A percentile compares a stretch with the other conserved stretches of the same genome.
phyloP scores from a whole-genome alignment of 1,140 invertebrate genomes.

The Ostrea edulis region DNA sequence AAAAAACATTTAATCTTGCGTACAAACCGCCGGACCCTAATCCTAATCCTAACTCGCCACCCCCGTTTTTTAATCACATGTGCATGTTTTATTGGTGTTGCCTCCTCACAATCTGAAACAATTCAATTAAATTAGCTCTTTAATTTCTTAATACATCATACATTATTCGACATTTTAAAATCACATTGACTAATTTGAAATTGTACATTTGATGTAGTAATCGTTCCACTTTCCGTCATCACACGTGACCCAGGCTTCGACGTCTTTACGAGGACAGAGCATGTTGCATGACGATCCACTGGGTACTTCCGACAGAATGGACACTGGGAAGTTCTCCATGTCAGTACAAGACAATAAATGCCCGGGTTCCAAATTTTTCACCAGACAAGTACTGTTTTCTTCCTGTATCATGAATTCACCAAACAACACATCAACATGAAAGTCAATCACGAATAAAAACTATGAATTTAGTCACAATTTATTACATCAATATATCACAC shows the following conservation, averaged over 20 bases:
- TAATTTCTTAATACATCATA: not conserved
- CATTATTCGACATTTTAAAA: not conserved
- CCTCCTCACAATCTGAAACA: not conserved
- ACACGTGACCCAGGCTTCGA: not conserved
- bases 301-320: not conserved
- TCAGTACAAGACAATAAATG: not conserved
- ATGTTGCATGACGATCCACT: not conserved
- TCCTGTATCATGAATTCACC: not conserved
- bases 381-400: conserved; percentile 13
- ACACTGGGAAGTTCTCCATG: not conserved
- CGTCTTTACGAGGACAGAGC: not conserved
- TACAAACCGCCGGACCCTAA: not conserved
- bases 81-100: not conserved
- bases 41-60: not conserved
- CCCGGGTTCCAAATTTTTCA: not conserved
- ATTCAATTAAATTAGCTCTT: not conserved
- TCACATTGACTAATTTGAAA: not conserved
- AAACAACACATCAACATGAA: no score
- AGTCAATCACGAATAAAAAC: no score
- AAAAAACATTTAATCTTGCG: not conserved
- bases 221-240: not conserved
- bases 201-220: not conserved
- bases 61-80: conserved; percentile 6
- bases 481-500: no score
- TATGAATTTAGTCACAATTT: no score